These are phyloP conservation scores for Gryllus longicercus DNA, from an alignment of 2,888 invertebrate species.

Conservation along the genomic window DNA sequence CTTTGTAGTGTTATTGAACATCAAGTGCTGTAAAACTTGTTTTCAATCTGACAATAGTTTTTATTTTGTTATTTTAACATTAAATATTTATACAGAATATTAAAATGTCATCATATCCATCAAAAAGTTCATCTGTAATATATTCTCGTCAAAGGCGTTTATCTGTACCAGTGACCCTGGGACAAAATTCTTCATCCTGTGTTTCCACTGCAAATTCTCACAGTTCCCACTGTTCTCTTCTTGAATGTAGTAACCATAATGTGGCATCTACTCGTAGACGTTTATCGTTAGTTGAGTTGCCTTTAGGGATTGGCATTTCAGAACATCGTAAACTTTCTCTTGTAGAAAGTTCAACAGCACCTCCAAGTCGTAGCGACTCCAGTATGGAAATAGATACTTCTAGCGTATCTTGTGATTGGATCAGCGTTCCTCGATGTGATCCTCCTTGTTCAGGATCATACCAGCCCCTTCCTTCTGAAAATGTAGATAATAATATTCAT, in stretches of 20 bases:
- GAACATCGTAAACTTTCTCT: constrained; percentile 17
- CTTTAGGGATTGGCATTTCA: background rate
- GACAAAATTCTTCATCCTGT: background rate
- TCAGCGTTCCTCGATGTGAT: background rate
- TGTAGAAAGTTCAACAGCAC: constrained; percentile 21
- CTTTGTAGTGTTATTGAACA: too few species aligned
- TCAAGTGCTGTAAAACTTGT: too few species aligned
- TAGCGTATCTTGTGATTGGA: constrained; percentile 27
- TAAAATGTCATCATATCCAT: background rate
- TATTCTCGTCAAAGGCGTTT: background rate
- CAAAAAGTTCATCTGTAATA: background rate
- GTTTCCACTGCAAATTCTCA: background rate
- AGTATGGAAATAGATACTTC: constrained; percentile 32
- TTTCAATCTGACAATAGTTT: too few species aligned
- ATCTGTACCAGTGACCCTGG: background rate
- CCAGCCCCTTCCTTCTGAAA: constrained; percentile 26
- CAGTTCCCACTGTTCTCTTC: background rate
- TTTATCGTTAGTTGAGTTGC: constrained; percentile 18
- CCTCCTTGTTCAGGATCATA: constrained; percentile 22
- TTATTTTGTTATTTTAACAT: too few species aligned
- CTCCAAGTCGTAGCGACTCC: constrained; percentile 2
- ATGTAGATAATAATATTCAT: background rate
- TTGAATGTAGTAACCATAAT: background rate
- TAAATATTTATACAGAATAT: too few species aligned
- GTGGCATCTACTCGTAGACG: background rate